Evolutionary conservation across 1,140 invertebrate genomes (phyloP).

Genomic region (Arctopsyche grandis): DNA sequence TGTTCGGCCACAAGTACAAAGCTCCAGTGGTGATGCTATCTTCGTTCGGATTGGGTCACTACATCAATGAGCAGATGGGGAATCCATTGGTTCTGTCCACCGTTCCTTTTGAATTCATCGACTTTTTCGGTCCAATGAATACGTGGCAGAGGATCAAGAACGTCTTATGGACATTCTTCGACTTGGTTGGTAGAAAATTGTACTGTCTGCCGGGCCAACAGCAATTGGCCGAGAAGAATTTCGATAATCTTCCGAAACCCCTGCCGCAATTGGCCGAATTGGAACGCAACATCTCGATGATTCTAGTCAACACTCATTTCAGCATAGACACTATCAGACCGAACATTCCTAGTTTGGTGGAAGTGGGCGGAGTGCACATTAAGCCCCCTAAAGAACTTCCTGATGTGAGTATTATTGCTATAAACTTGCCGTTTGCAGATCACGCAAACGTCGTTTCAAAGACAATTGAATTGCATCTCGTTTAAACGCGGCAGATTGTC

Average conservation of each 20-base stretch:
- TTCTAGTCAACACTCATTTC: slow-evolving; percentile 67
- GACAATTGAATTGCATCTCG: not conserved
- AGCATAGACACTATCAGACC: slow-evolving; percentile 63
- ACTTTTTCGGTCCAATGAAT: slow-evolving; percentile 44
- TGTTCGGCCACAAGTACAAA: slow-evolving; percentile 62
- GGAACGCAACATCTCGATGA: slow-evolving; percentile 66
- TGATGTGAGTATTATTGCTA: slow-evolving; percentile 45
- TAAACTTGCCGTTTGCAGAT: not conserved
- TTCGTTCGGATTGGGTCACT: slow-evolving; percentile 58
- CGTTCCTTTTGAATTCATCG: slow-evolving; percentile 47
- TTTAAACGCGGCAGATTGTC: not conserved
- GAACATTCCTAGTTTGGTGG: slow-evolving; percentile 63
- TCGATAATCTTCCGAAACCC: slow-evolving; percentile 51
- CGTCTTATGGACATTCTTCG: slow-evolving; percentile 33
- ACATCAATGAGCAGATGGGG: slow-evolving; percentile 62
- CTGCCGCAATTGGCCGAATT: slow-evolving; percentile 64
- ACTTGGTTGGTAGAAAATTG: slow-evolving; percentile 45
- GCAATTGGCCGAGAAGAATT: slow-evolving; percentile 58
- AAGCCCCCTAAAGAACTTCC: slow-evolving; percentile 60
- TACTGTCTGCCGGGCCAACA: slow-evolving; percentile 53
- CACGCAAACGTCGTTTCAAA: not conserved
- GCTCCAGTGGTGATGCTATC: slow-evolving; percentile 60
- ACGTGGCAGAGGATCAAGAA: slow-evolving; percentile 48
- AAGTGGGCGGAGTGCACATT: slow-evolving; percentile 67
- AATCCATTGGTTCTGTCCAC: slow-evolving; percentile 58